phyloP scores from a whole-genome alignment of 1,140 invertebrate genomes.

The Trichogramma pretiosum region DNA sequence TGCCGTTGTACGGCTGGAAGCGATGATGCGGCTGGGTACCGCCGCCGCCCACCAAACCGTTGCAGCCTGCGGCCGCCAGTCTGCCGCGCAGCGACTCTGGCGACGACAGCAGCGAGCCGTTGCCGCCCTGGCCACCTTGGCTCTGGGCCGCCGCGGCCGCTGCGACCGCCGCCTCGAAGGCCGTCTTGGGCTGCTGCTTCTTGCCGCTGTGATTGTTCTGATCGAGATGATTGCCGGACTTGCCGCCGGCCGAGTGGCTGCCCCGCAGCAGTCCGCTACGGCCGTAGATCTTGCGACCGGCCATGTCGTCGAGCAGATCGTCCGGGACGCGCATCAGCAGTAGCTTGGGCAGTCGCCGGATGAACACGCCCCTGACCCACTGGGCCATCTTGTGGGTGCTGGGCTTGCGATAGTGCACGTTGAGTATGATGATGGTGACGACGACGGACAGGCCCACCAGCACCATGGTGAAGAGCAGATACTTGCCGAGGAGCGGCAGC shows the following conservation, averaged over 20 bases:
- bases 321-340: slow-evolving; percentile 79
- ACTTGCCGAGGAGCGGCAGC: slow-evolving; percentile 93
- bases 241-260: slow-evolving; percentile 14
- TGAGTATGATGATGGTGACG: slow-evolving; percentile 94
- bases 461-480: slow-evolving; percentile 97
- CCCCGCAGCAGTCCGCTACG: slow-evolving; percentile 39
- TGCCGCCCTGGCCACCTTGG: slow-evolving; percentile 45
- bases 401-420: slow-evolving; percentile 98
- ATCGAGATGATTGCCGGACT: background rate
- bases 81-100: slow-evolving; percentile 53
- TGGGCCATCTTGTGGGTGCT: slow-evolving; percentile 95
- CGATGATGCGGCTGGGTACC: slow-evolving; percentile 64
- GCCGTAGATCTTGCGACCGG: slow-evolving; percentile 64
- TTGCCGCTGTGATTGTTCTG: background rate
- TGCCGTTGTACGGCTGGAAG: slow-evolving; percentile 66
- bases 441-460: slow-evolving; percentile 93
- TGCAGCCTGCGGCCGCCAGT: slow-evolving; percentile 45
- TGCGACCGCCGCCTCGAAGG: slow-evolving; percentile 57
- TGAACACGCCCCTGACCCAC: slow-evolving; percentile 84
- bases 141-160: slow-evolving; percentile 44
- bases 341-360: slow-evolving; percentile 72
- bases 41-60: slow-evolving; percentile 68
- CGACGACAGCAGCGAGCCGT: slow-evolving; percentile 61
- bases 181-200: slow-evolving; percentile 47
- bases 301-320: slow-evolving; percentile 67